Evolutionary conservation across 2,113 vertebrate genomes (phyloP).

Genomic region (Nansenia antarctica): DNA sequence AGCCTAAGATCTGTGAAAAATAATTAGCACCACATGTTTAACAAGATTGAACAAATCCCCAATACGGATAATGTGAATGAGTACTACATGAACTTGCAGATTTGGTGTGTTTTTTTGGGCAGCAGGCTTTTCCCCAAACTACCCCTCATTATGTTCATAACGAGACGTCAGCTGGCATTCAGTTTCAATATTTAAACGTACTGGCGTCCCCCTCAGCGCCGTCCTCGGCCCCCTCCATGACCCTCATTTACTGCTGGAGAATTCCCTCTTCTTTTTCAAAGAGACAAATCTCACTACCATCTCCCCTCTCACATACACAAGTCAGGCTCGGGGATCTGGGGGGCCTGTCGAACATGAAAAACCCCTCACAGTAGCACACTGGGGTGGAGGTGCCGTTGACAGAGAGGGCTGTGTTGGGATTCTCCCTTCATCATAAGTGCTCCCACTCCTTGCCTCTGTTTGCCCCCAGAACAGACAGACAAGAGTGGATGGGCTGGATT

Average conservation of each 20-base stretch:
- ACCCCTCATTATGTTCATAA: constrained; percentile 59
- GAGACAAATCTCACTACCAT: constrained; percentile 37
- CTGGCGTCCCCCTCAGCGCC: constrained; percentile 45
- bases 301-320: constrained; percentile 22
- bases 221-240: constrained; percentile 44
- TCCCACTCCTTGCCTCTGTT: constrained; percentile 26
- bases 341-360: constrained; percentile 68
- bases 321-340: constrained; percentile 49
- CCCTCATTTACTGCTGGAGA: constrained; percentile 62
- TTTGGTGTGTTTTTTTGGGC: constrained; percentile 39
- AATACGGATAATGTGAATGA: constrained; percentile 29
- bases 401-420: constrained; percentile 54
- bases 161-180: constrained; percentile 47
- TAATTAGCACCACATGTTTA: constrained; percentile 23
- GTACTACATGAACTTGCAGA: constrained; percentile 40
- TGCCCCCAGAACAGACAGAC: constrained; percentile 7
- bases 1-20: constrained; percentile 22
- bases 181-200: constrained; percentile 70
- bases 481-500: background rate
- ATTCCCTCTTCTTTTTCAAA: constrained; percentile 43
- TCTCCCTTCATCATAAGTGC: constrained; percentile 46
- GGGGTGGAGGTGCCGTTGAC: constrained; percentile 51
- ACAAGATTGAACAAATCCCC: constrained; percentile 40
- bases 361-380: constrained; percentile 35
- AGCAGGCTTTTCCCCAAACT: constrained; percentile 33